phyloP scores from a whole-genome alignment of 2,888 invertebrate species.

The Quadriops clusia region DNA sequence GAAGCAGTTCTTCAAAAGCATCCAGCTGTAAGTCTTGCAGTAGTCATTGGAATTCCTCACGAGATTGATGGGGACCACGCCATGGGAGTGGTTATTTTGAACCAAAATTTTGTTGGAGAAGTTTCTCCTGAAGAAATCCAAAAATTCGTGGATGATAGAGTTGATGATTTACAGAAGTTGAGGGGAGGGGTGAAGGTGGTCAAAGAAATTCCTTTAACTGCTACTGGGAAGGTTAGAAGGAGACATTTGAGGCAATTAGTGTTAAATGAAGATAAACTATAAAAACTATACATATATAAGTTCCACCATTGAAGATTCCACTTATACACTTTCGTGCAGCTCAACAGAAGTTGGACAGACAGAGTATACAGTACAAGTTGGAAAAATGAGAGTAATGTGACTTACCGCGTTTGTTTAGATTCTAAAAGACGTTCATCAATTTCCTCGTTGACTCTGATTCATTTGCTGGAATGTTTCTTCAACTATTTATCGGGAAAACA shows the following conservation, averaged over 20 bases:
- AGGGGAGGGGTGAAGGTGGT: constrained; percentile 17
- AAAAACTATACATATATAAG: too few relatives aligned
- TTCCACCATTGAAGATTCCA: too few relatives aligned
- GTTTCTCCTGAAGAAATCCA: constrained; percentile 38
- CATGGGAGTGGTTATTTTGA: constrained; percentile 51
- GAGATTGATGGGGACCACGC: constrained; percentile 60
- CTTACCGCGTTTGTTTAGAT: too few relatives aligned
- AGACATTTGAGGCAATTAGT: constrained; percentile 7
- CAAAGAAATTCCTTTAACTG: constrained; percentile 15
- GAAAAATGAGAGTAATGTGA: too few relatives aligned
- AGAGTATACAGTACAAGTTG: too few relatives aligned
- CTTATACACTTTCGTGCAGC: too few relatives aligned
- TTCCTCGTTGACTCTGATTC: too few relatives aligned
- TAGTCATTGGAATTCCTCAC: constrained; percentile 66
- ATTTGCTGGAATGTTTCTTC: too few relatives aligned
- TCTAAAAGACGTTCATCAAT: too few relatives aligned
- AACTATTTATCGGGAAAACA: too few relatives aligned
- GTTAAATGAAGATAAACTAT: constrained; percentile 1
- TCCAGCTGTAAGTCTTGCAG: constrained; percentile 48
- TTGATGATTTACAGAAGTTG: constrained; percentile 16
- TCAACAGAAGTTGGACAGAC: too few relatives aligned
- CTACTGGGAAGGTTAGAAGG: constrained; percentile 15
- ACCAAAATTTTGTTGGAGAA: constrained; percentile 32
- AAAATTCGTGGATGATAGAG: constrained; percentile 15
- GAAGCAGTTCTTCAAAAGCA: constrained; percentile 27